Conservation (phyloP, 1,140 invertebrate genomes). For the Periplaneta americana region DNA sequence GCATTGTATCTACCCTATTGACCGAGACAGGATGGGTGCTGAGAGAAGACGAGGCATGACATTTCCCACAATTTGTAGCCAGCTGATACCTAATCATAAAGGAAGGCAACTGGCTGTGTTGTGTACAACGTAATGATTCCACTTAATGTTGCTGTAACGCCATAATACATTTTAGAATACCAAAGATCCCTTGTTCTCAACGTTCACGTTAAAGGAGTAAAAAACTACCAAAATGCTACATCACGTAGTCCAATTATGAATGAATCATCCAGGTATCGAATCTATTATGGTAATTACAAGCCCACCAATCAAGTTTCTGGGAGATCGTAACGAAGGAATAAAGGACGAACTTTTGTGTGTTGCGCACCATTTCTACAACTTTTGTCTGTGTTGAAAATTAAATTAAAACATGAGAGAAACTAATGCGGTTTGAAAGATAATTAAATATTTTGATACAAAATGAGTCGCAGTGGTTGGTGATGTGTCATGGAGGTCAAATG, state of each 20-base stretch:
- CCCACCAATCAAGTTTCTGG: background rate
- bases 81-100: background rate
- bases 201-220: background rate
- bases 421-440: no score
- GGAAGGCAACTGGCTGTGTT: background rate
- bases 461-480: no score
- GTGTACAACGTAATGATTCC: background rate
- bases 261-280: background rate
- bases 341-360: no score
- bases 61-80: background rate
- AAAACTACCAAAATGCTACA: background rate
- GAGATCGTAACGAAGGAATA: no score
- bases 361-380: no score
- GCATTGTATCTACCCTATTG: background rate
- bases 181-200: background rate
- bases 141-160: background rate
- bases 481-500: no score
- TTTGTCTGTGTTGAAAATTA: no score
- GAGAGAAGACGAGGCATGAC: background rate
- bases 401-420: no score
- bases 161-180: background rate
- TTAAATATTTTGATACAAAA: no score
- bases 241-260: background rate
- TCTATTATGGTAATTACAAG: background rate
- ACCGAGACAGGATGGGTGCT: background rate